Percentiles rank a stretch among this genome's conserved stretches.
phyloP scores from a whole-genome alignment of 2,113 vertebrate genomes.

The Oreotrochilus melanogaster region DNA sequence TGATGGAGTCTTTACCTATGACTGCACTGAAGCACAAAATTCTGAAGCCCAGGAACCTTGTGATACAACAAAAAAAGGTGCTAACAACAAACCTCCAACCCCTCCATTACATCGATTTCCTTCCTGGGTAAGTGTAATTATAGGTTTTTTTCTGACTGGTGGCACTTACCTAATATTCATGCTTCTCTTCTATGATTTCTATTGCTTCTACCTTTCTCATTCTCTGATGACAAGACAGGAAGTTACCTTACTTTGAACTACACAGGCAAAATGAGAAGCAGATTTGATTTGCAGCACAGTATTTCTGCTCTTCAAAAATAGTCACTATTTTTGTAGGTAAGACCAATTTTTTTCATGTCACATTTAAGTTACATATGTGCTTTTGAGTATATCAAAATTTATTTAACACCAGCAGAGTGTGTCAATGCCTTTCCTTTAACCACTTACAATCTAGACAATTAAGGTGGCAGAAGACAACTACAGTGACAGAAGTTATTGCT shows the following conservation, averaged over 20 bases:
- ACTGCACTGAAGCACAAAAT: conserved; percentile 53
- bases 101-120: conserved; percentile 96
- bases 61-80: conserved; percentile 65
- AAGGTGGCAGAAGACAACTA: neutral
- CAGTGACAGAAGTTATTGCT: neutral
- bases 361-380: neutral
- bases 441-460: neutral
- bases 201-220: neutral
- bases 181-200: neutral
- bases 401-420: neutral
- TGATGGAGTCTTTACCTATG: conserved; percentile 73
- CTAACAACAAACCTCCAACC: conserved; percentile 88
- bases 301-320: neutral
- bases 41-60: conserved; percentile 50
- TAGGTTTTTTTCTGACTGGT: neutral
- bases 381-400: neutral
- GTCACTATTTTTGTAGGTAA: neutral
- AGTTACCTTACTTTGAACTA: neutral
- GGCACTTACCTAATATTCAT: neutral
- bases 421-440: neutral
- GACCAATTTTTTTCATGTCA: neutral
- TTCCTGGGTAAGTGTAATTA: conserved; percentile 88
- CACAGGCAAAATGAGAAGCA: neutral
- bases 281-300: neutral
- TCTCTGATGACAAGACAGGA: neutral